phyloP scores from a whole-genome alignment of 2,113 vertebrate species.

The Trematomus loennbergii region DNA sequence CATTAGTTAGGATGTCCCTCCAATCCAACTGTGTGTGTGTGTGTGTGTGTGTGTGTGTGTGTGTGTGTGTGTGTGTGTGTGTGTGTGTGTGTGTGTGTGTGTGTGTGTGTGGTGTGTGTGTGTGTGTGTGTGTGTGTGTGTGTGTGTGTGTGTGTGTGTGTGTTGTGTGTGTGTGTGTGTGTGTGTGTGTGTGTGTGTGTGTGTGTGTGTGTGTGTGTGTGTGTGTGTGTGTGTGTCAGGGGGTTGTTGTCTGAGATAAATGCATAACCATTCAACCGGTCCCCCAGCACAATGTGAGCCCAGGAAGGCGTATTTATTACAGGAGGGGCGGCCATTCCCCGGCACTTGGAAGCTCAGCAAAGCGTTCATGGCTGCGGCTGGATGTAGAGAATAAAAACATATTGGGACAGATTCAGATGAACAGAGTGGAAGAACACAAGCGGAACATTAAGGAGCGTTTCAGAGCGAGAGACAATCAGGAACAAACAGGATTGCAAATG shows the following conservation, averaged over 20 bases:
- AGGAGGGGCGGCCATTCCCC: slow-evolving; percentile 47
- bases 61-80: background rate
- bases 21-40: slow-evolving; percentile 13
- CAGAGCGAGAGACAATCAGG: slow-evolving; percentile 54
- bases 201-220: slow-evolving; percentile 16
- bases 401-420: slow-evolving; percentile 52
- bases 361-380: slow-evolving; percentile 40
- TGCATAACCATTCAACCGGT: slow-evolving; percentile 51
- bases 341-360: slow-evolving; percentile 58
- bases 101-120: background rate
- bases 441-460: slow-evolving; percentile 66
- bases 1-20: slow-evolving; percentile 61
- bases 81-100: background rate
- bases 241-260: slow-evolving; percentile 44
- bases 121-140: too few relatives aligned
- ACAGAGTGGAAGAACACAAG: slow-evolving; percentile 57
- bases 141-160: too few relatives aligned
- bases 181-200: background rate
- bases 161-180: slow-evolving; percentile 19
- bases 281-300: slow-evolving; percentile 30
- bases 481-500: slow-evolving; percentile 55
- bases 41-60: background rate
- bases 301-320: slow-evolving; percentile 60
- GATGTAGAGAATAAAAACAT: slow-evolving; percentile 68
- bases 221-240: slow-evolving; percentile 8